These are phyloP conservation scores for Helarctos malayanus DNA, from an alignment of 2,797 vertebrate species.

Conservation along the genomic window DNA sequence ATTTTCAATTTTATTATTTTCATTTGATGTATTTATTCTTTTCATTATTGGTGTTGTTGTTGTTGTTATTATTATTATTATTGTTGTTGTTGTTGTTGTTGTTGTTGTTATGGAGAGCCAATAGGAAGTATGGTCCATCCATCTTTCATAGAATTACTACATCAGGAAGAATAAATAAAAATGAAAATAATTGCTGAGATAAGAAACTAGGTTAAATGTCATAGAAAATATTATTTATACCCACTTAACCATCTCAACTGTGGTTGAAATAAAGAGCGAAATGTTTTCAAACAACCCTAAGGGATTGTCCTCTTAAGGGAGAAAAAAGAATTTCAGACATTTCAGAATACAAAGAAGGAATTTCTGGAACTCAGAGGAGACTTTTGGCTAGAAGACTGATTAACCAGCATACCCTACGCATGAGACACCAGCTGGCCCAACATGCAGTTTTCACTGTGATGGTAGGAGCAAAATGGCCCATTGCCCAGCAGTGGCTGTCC, in stretches of 20 bases:
- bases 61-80: background rate
- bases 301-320: slow-evolving; percentile 7
- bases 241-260: slow-evolving; percentile 21
- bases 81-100: background rate
- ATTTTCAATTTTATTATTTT: slow-evolving; percentile 2
- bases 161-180: slow-evolving; percentile 42
- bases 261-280: slow-evolving; percentile 47
- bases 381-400: background rate
- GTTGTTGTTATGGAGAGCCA: background rate
- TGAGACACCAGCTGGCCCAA: background rate
- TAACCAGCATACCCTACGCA: background rate
- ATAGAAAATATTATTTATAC: slow-evolving; percentile 58
- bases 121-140: background rate
- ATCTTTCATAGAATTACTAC: slow-evolving; percentile 3
- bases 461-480: background rate
- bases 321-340: slow-evolving; percentile 58
- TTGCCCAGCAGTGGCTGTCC: background rate
- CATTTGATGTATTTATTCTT: background rate
- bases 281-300: background rate
- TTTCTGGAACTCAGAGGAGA: slow-evolving; percentile 58
- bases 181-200: slow-evolving; percentile 42
- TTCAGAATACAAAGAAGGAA: slow-evolving; percentile 61
- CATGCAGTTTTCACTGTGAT: background rate
- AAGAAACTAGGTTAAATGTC: slow-evolving; percentile 40
- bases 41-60: background rate